These are phyloP conservation scores for Delichon dasypus DNA, from an alignment of 2,797 vertebrate species.

Conservation along the genomic window DNA sequence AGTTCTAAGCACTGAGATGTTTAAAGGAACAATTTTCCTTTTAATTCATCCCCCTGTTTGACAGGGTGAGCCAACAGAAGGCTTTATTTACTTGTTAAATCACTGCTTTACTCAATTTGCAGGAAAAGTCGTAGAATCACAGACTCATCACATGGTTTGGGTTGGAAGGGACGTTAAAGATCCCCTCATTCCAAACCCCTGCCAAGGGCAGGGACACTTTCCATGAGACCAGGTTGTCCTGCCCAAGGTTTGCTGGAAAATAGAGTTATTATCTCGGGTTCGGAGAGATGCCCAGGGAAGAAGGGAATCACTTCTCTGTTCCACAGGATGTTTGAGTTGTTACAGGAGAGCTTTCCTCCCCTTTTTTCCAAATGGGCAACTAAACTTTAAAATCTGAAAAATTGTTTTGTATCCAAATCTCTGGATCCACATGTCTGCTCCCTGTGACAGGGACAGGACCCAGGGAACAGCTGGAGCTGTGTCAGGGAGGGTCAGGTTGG, in stretches of 20 bases:
- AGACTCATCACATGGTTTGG: not conserved
- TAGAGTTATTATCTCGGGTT: not conserved
- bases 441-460: not conserved
- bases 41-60: not conserved
- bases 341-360: not conserved
- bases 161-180: not conserved
- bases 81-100: not conserved
- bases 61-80: not conserved
- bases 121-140: not conserved
- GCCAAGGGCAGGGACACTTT: not conserved
- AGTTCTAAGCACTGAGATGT: not conserved
- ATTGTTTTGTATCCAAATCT: not conserved
- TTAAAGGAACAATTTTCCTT: not conserved
- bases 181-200: not conserved
- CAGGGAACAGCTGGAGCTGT: not conserved
- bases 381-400: not conserved
- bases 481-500: rapidly evolving
- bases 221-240: not conserved
- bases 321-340: not conserved
- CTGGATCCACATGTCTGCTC: not conserved
- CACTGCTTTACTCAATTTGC: not conserved
- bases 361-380: not conserved
- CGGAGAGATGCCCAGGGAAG: not conserved
- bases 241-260: not conserved
- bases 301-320: not conserved